Evolutionary conservation across 2,888 invertebrate genomes (phyloP), one percentile per base, ranked within the genome.

Genomic region (Ypsolopha sequella): DNA sequence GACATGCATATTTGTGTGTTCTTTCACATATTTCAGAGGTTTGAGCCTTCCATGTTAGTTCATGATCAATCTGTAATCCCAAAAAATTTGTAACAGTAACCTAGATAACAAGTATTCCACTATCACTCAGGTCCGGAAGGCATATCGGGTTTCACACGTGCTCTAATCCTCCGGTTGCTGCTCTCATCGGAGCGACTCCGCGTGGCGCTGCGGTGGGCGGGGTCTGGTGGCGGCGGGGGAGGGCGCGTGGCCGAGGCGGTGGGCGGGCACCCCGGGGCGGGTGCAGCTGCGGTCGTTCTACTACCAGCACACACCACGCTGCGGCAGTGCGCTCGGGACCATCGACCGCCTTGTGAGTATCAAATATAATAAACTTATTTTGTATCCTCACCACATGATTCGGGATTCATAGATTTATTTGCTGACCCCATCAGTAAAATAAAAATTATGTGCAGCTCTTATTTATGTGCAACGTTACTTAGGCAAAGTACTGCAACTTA

Each of bases 101-200:
- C n/a, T n/a, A n/a, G n/a, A 33, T 10, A 24, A 45, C 24, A 3
- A 4, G 24, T 24, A 2, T 24, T 24, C 4, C 24, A 3, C 4
- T 24, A 14, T n/a, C 34, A 3, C 7, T 0, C 61, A 75, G 76
- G 76, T 51, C 67, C 74, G 2, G 76, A 72, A 46, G 92, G 92
- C 9, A 93, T 97, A 66, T 93, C 95, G 0, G 96, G 96, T 7
- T 97, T 97, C 80, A 94, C 95, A 41, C 90, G 97, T 35, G 90
- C 96, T 51, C 82, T 97, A 53, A 92, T 97, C 58, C 85, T 97
- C 51, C 96, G 97, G 65, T 88, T 97, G 52, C 84, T 97, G 56
- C 81, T 97, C 56, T 95, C 96, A 65, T 94, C 93, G 65, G 96
- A 96, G 79, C 93, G 93, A 62, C 91, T 94, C 55, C 88, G 91